Base-by-base conservation (phyloP, 2,888 invertebrate species). In the Hedychridium roseum region DNA sequence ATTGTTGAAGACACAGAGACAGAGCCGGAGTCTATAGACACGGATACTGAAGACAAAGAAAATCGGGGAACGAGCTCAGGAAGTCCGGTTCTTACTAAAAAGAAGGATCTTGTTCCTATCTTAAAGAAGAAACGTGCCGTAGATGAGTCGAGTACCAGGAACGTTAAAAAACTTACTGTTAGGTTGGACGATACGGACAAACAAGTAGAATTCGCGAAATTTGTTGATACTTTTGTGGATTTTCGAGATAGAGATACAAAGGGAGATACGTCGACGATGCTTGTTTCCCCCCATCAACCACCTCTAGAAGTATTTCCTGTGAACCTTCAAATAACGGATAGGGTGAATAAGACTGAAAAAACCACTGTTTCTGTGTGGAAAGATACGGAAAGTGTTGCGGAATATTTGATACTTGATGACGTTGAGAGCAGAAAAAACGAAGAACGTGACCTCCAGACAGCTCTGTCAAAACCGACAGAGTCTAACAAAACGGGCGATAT, bases 1-100 rank as follows among this genome's bases (percentile, higher is more conserved):
- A 80, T 82, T 32, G 45, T 77, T 1, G 80, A 81, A 48, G 81
- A 80, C 38, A 78, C 76, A 2, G 80, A 80, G 52, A 79, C 79
- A 1, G 80, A 80, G 30, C 64, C 74, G 2, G 71, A 71, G 42
- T 72, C 62, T 9, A 57, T 66, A 21, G 77, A 76, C 30, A 74
- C 69, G 1, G 76, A 76, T 39, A 43, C 68, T 1, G 76, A 71
- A 20, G 74, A 73, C 14, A 61, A 57, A 21, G 65, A 58, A 17
- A 39, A 44, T 16, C 57, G 37, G 32, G 57, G 26, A 15, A 53
- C 56, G 21, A 16, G 46, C 17, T 27, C 23, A 5, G 45, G 38
- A 0, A 54, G 31, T 36, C 56, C 54, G 21, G 14, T 34, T 1
- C 34, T 52, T 36, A 44, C 7, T 6, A 58, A 51, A 35, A 63